phyloP scores from a whole-genome alignment of 2,888 invertebrate species.

The Drosophila tanythrix region DNA sequence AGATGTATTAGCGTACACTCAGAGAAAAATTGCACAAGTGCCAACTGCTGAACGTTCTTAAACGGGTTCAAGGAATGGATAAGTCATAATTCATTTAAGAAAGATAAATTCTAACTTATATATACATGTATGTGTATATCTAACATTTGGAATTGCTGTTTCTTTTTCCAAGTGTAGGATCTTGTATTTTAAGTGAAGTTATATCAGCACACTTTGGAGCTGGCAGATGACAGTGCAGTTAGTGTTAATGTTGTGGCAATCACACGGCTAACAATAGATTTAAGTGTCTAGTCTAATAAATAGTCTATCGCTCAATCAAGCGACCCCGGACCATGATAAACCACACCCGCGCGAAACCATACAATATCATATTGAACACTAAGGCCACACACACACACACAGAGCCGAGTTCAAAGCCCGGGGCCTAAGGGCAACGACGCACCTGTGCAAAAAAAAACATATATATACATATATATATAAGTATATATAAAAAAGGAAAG shows the following conservation, averaged over 20 bases:
- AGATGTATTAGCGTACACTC: background rate
- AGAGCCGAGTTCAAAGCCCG: slow-evolving; percentile 66
- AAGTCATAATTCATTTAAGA: background rate
- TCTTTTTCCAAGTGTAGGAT: background rate
- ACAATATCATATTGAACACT: slow-evolving; percentile 50
- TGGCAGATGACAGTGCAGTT: slow-evolving; percentile 10
- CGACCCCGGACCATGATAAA: slow-evolving; percentile 31
- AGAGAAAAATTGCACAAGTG: background rate
- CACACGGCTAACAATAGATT: slow-evolving; percentile 20
- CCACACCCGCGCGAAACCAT: slow-evolving; percentile 47
- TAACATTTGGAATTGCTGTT: background rate
- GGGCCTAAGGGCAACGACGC: too few relatives aligned
- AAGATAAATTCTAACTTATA: accelerated
- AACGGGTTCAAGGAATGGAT: background rate
- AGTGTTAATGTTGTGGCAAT: slow-evolving; percentile 9
- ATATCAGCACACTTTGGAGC: background rate
- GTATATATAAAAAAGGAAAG: slow-evolving; percentile 11
- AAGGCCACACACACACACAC: slow-evolving; percentile 53
- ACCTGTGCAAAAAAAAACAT: background rate
- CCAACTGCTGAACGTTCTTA: background rate
- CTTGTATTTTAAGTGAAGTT: background rate
- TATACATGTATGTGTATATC: too few relatives aligned
- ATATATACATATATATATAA: too few relatives aligned
- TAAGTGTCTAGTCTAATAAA: slow-evolving; percentile 2
- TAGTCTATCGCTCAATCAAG: slow-evolving; percentile 45